Evolutionary conservation across 2,888 invertebrate species (phyloP), one percentile per base, ranked within the genome.

Genomic region (Oxycera nigricornis): DNA sequence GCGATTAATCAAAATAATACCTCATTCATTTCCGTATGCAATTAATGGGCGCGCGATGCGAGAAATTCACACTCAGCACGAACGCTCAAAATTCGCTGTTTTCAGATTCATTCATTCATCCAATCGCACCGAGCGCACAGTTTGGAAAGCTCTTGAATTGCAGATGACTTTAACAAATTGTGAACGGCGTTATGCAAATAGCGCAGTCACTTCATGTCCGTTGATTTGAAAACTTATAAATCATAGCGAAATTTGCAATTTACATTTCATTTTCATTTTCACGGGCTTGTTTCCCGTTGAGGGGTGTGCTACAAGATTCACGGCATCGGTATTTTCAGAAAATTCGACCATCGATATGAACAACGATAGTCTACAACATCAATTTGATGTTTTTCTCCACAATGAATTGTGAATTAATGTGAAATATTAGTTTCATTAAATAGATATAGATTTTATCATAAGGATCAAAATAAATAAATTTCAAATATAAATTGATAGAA

Each of bases 1-100:
- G 31, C 62, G 62, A 62, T 62, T 62, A 62, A 62, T 62, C 62
- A 62, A 62, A 62, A 62, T 62, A 62, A 62, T 62, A 22, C 35
- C 35, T 62, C 35, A 20, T 62, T 62, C 35, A 35, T 62, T 62
- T 62, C 62, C 62, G 62, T 62, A 30, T 35, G 4, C 62, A 62
- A 62, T 62, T 35, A 62, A 62, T 62, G 17, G 52, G 17, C 35
- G 30, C n/a, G 17, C 31, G 9, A 62, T 55, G 62, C 9, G 62
- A 62, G 35, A 62, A 62, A 31, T 62, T 62, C 62, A 35, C 35
- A 62, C 35, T 62, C 28, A 7, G 17, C 22, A 39, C 31, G n/a
- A 20, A 62, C 9, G 22, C 62, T 62, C 35, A 62, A 35, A 62
- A 62, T 35, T 62, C 17, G 14, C 59, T 28, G 14, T 2, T 55